A percentile compares a stretch with the other conserved stretches of the same genome.
Evolutionary conservation across 37 sponge, comb jelly and placozoan species (phyloP).

Genomic region (Lycopodina hypogea): DNA sequence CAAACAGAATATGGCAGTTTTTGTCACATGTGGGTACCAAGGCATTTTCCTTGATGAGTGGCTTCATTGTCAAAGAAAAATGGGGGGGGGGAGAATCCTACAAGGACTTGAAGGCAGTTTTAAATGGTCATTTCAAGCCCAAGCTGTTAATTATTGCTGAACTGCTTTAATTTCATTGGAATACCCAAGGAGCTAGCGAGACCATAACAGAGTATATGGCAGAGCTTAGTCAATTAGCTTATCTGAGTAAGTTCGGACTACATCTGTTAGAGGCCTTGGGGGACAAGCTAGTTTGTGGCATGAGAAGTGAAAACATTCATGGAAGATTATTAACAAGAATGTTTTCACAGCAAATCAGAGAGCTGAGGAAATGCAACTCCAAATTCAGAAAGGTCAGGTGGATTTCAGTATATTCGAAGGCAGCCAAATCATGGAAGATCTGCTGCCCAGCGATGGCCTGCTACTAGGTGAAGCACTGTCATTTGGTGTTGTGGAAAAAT

Average conservation of each 20-base stretch:
- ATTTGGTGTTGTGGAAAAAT: too few relatives aligned
- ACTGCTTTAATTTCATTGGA: conserved; percentile 2
- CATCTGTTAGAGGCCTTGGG: conserved; percentile 13
- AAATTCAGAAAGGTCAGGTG: too few relatives aligned
- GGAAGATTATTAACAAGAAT: background rate
- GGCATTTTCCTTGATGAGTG: conserved; percentile 22
- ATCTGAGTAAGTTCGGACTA: conserved; percentile 12
- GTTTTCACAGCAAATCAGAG: background rate
- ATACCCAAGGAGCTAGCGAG: conserved; percentile 19
- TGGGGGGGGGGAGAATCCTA: background rate
- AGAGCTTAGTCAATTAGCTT: conserved; percentile 24
- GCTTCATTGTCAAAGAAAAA: conserved; percentile 25
- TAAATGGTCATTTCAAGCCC: conserved; percentile 18
- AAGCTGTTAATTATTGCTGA: background rate
- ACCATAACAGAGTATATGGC: conserved; percentile 24
- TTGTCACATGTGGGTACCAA: conserved; percentile 22
- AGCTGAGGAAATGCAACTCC: too few relatives aligned
- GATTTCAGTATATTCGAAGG: too few relatives aligned
- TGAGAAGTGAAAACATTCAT: conserved; percentile 15
- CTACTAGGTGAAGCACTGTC: too few relatives aligned
- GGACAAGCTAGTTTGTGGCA: background rate
- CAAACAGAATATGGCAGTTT: conserved; percentile 9
- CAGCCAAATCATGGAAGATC: too few relatives aligned
- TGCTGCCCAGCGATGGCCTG: too few relatives aligned
- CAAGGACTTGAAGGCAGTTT: conserved; percentile 16